These are phyloP conservation scores for Abrostola triplasia DNA, from an alignment of 2,888 invertebrate species.

Conservation along the genomic window DNA sequence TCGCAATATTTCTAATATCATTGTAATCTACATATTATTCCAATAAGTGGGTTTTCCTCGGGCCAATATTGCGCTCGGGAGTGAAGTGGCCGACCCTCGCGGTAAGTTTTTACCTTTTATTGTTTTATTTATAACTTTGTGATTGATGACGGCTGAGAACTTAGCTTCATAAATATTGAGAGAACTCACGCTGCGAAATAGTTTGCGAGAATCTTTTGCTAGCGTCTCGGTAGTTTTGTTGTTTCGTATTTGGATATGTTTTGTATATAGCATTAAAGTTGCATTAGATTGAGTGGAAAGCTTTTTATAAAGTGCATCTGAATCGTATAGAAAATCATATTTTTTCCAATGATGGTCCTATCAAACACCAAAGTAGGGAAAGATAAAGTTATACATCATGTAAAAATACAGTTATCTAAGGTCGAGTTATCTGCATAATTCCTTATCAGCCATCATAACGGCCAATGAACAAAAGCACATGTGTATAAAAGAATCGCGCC, in stretches of 20 bases:
- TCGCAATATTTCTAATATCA: constrained; percentile 81
- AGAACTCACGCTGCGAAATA: constrained; percentile 79
- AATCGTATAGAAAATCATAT: not conserved
- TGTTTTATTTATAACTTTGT: constrained; percentile 89
- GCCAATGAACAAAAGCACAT: constrained; percentile 11
- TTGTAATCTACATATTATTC: constrained; percentile 88
- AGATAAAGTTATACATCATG: not conserved
- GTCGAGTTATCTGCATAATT: too few species aligned
- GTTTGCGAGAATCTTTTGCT: constrained; percentile 62
- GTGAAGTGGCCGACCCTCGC: constrained; percentile 79
- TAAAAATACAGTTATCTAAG: not conserved
- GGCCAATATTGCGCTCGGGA: constrained; percentile 80
- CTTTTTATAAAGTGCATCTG: not conserved
- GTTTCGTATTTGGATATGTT: constrained; percentile 49
- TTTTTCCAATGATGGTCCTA: not conserved
- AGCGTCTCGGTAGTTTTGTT: constrained; percentile 50
- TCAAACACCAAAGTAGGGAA: not conserved
- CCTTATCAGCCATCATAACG: not conserved
- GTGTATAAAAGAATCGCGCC: constrained; percentile 52
- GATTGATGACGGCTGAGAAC: constrained; percentile 86
- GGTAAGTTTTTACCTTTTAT: constrained; percentile 87
- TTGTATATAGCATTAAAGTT: constrained; percentile 31
- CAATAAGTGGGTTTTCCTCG: constrained; percentile 85
- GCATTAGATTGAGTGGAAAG: constrained; percentile 11
- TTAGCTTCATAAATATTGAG: constrained; percentile 87